Base-by-base conservation (phyloP, 2,113 vertebrate species). In the Apeltes quadracus region DNA sequence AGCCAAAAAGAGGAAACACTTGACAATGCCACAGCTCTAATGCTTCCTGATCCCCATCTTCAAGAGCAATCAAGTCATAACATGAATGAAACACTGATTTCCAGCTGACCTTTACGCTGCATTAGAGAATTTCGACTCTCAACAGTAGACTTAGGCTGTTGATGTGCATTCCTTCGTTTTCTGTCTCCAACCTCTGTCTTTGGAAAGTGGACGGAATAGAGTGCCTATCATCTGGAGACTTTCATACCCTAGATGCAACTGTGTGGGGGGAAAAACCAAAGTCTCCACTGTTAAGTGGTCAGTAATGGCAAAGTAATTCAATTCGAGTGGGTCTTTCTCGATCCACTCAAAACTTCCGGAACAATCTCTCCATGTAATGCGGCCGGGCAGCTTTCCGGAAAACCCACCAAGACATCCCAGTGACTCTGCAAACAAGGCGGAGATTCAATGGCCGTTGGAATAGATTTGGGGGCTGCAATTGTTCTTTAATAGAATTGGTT, bases 241-340 rank as follows among this genome's bases (percentile, higher is more conserved):
- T 86, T 87, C 73, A 87, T 72, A 85, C 79, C 55, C 36, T 53
- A 68, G 76, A 86, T 87, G 89, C 62, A 70, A 43, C 69, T 75
- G 38, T 72, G 64, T 79, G 46, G 75, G 74, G 75, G 74, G 69
- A 39, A 29, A 46, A 66, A 69, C 57, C 75, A 72, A 72, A 78
- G 84, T 82, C 69, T 89, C 71, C 69, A 65, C 84, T 86, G 83
- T 90, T 91, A 89, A 92, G 91, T 91, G 91, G 89, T 82, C 84
- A 84, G 88, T 92, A 92, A 91, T 92, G 91, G 90, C 80, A 76
- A 79, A 82, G 83, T 90, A 92, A 92, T 91, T 90, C 78, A 89
- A 92, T 92, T 83, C 53, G 20, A 79, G 78, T 70, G 77, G 84
- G 84, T 86, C 86, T 91, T 87, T 79, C 81, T 89, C 84, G 43